Evolutionary conservation across 2,797 vertebrate genomes (phyloP).

Genomic region (Paratrypauchen microcephalus): DNA sequence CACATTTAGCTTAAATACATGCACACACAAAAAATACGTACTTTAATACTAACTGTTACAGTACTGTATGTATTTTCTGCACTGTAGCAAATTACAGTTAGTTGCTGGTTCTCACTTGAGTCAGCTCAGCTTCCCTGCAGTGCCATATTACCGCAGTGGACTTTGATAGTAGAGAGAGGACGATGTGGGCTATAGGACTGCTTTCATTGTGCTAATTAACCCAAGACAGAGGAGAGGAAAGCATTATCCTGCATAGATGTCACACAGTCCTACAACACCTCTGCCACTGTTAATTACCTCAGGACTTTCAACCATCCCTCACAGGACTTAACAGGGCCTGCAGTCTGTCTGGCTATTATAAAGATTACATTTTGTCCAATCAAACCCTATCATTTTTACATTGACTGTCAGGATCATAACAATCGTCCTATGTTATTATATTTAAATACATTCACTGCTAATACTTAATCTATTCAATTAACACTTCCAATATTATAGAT

Average conservation of each 20-base stretch:
- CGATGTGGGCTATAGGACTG: constrained; percentile 58
- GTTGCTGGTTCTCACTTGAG: constrained; percentile 56
- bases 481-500: constrained; percentile 29
- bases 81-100: constrained; percentile 61
- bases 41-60: not conserved
- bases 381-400: constrained; percentile 22
- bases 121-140: constrained; percentile 48
- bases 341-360: constrained; percentile 56
- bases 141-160: constrained; percentile 51
- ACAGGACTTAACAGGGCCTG: constrained; percentile 43
- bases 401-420: constrained; percentile 26
- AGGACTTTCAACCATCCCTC: constrained; percentile 52
- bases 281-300: constrained; percentile 69
- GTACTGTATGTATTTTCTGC: constrained; percentile 48
- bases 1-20: too few species aligned
- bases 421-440: constrained; percentile 12
- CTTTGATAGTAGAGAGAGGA: constrained; percentile 61
- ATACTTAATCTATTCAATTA: constrained; percentile 21
- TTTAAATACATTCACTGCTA: constrained; percentile 3
- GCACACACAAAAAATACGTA: too few species aligned
- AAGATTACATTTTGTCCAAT: constrained; percentile 39
- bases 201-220: constrained; percentile 74
- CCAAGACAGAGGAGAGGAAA: constrained; percentile 62
- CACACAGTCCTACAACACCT: constrained; percentile 62
- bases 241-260: constrained; percentile 58